Base-by-base conservation (phyloP, 2,888 invertebrate genomes). In the Ptychoptera contaminata region DNA sequence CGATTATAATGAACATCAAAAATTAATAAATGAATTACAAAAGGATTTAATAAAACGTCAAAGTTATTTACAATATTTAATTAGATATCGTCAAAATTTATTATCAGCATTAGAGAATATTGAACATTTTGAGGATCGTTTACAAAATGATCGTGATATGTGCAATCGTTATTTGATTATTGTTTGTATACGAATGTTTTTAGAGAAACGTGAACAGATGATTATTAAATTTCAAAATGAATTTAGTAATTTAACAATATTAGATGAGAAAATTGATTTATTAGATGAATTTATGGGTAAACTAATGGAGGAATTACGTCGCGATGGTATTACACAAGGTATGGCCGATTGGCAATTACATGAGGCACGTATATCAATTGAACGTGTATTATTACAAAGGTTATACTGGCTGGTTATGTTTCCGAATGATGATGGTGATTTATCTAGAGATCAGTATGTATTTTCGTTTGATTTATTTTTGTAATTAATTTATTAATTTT, bases 341-440 rank as follows among this genome's bases (percentile, higher is more conserved):
- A 62, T 61, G 60, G 54, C 54, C 11, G 59, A 63, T 34, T 63
- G 72, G 49, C 81, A 90, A 57, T 61, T 87, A 34, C 78, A 82
- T 48, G 75, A 81, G 55, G 87, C 85, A 0, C 79, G 82, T 55
- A 68, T 78, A 47, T 85, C 88, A 5, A 79, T 97, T 50, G 96
- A 97, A 62, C 73, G 93, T 40, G 80, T 82, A n/a, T 77, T 96
- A 8, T 85, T 96, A 73, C 84, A 86, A 42, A 74, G 85, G 29
- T 82, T 97, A 44, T 97, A 97, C 67, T 76, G 82, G 36, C 82
- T 87, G 59, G 93, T 96, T 40, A 74, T 98, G 64, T 94, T 92
- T 68, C 97, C 97, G 7, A 96, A 97, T 61, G 92, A 91, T 4
- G 97, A 97, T 62, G 93, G 88, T 0, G 97, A 98, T 67, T 74